Evolutionary conservation across 2,888 invertebrate species (phyloP), one percentile per base, ranked within the genome.

Genomic region (Tryphoninae sp.): DNA sequence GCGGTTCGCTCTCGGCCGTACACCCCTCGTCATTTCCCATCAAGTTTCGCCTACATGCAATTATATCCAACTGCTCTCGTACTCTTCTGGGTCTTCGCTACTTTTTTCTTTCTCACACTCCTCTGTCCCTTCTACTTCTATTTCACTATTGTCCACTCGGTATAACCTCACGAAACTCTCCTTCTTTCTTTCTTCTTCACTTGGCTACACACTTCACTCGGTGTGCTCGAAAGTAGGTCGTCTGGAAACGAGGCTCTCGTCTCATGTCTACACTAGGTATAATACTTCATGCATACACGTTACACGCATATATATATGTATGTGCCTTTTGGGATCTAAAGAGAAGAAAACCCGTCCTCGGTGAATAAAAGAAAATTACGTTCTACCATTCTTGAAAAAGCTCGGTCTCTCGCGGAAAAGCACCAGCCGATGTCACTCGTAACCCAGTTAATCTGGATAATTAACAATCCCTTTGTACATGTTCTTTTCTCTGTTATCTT

Each of bases 51-150:
- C 22, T 19, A 55, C 42, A 64, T 61, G 69, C 51, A 78, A 74
- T 78, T 78, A 74, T 81, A 69, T 65, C 62, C 67, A 22, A 45
- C 45, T 45, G 13, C 13, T 45, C 13, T 13, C 13, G 11, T 9
- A 3, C 11, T 45, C 45, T 45, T 45, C 13, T 45, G 45, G 45
- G 11, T 45, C 76, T 81, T 71, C 80, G 67, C 76, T 83, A 82
- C 82, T 74, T 78, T 84, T 45, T 81, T 83, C 81, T 81, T 79
- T 75, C 83, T 81, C 7, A 77, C 71, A 72, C 71, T 80, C 40
- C 53, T 64, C 73, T 59, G 19, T 71, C 55, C 58, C 42, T 59
- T 51, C 62, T 74, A 26, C 61, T 59, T 67, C 65, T 59, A 49
- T 55, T 45, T 79, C 76, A 69, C 78, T 69, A 64, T 75, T 64